A percentile compares a stretch with the other conserved stretches of the same genome.
Evolutionary conservation across 1,140 invertebrate genomes (phyloP).

Genomic region (Caenorhabditis latens): DNA sequence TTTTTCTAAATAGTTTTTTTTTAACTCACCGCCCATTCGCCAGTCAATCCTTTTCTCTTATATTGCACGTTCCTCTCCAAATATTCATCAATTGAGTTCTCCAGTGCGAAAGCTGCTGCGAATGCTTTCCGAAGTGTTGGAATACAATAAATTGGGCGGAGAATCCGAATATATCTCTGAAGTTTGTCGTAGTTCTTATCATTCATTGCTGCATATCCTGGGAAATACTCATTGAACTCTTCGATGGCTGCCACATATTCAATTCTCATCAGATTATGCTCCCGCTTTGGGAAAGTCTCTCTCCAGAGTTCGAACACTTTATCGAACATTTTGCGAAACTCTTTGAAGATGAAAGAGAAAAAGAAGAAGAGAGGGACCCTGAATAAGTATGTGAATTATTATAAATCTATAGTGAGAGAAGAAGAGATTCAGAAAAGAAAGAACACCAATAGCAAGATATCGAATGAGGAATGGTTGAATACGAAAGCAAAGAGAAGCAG

Average conservation of each 20-base stretch:
- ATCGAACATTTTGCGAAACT: constrained; percentile 13
- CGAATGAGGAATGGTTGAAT: background rate
- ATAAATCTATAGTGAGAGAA: background rate
- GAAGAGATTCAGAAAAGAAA: background rate
- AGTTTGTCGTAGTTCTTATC: constrained; percentile 23
- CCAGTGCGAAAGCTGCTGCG: constrained; percentile 2
- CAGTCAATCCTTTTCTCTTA: background rate
- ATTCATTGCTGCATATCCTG: constrained; percentile 19
- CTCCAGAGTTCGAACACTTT: constrained; percentile 19
- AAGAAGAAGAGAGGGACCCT: background rate
- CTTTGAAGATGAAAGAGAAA: background rate
- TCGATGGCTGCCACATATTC: constrained; percentile 29
- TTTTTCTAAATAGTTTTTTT: background rate
- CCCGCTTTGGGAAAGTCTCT: constrained; percentile 38
- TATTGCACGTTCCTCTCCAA: background rate
- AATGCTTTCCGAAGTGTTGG: background rate
- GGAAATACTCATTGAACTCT: constrained; percentile 53
- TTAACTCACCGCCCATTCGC: constrained; percentile 41
- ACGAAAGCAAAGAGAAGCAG: constrained; percentile 2
- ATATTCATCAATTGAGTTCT: constrained; percentile 14
- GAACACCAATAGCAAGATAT: background rate
- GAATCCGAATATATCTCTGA: background rate
- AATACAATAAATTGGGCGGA: constrained; percentile 10
- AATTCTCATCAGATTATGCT: constrained; percentile 25
- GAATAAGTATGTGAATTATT: background rate